Percentiles rank a stretch among this genome's conserved stretches.
phyloP scores from a whole-genome alignment of 2,797 vertebrate species.

The Girardinus metallicus region DNA sequence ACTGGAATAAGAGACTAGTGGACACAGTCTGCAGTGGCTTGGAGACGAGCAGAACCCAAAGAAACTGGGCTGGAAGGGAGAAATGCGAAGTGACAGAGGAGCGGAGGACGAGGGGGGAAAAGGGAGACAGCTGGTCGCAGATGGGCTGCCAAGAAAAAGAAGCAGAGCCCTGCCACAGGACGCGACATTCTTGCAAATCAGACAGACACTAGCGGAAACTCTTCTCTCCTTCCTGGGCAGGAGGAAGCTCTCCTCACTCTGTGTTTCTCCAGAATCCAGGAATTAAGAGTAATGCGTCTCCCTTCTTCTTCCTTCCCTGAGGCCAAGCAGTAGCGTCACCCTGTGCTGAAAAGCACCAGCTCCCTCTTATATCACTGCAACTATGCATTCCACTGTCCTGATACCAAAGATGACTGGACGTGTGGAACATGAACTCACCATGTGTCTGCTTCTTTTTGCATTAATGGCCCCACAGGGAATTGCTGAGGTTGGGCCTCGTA shows the following conservation, averaged over 20 bases:
- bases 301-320: constrained; percentile 47
- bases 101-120: constrained; percentile 51
- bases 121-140: constrained; percentile 80
- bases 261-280: constrained; percentile 57
- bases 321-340: constrained; percentile 66
- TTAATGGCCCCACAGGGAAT: constrained; percentile 65
- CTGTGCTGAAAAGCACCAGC: constrained; percentile 68
- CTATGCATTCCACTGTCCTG: constrained; percentile 92
- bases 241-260: constrained; percentile 72
- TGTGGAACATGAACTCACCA: constrained; percentile 79
- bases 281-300: constrained; percentile 64
- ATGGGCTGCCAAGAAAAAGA: constrained; percentile 72
- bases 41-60: constrained; percentile 79
- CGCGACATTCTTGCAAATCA: constrained; percentile 79
- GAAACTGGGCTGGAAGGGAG: constrained; percentile 74
- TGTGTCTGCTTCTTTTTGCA: constrained; percentile 71
- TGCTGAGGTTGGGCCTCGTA: constrained; percentile 67
- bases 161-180: constrained; percentile 72
- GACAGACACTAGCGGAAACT: constrained; percentile 77
- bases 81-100: constrained; percentile 71
- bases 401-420: constrained; percentile 92
- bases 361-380: constrained; percentile 81
- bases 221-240: constrained; percentile 75
- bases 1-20: constrained; percentile 51
- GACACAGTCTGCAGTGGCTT: constrained; percentile 59